These are phyloP conservation scores for Ceratosolen solmsi DNA, from an alignment of 1,140 invertebrate species.

Conservation along the genomic window DNA sequence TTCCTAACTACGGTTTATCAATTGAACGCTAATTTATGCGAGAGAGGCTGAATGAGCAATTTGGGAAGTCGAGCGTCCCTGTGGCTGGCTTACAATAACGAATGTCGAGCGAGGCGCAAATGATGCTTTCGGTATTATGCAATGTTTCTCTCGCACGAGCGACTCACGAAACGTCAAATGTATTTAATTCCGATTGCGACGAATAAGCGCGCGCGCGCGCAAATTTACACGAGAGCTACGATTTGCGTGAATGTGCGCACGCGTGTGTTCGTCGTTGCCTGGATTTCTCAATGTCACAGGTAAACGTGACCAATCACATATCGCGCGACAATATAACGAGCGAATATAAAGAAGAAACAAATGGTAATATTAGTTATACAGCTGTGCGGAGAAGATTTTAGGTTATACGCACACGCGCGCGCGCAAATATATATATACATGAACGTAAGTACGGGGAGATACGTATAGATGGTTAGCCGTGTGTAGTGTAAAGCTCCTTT, in stretches of 20 bases:
- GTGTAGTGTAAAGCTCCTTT: too few species aligned
- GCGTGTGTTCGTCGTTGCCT: neutral
- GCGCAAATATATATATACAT: too few species aligned
- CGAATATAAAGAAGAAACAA: conserved; percentile 14
- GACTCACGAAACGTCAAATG: neutral
- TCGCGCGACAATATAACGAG: conserved; percentile 27
- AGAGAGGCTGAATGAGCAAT: neutral
- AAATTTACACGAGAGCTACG: neutral
- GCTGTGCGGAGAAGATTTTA: conserved; percentile 6
- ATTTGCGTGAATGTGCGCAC: neutral
- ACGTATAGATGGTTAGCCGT: too few species aligned
- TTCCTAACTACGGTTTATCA: too few species aligned
- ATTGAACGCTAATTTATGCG: neutral
- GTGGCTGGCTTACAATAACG: neutral
- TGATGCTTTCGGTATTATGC: conserved; percentile 41
- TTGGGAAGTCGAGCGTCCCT: neutral
- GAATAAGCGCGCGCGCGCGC: neutral
- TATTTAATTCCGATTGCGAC: conserved; percentile 36
- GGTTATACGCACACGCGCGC: too few species aligned
- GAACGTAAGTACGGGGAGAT: too few species aligned
- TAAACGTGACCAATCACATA: conserved; percentile 35
- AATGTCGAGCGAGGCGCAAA: neutral
- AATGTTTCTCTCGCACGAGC: conserved; percentile 7
- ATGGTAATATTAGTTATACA: neutral
- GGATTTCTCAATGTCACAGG: conserved; percentile 47